phyloP scores from a whole-genome alignment of 2,888 invertebrate species.

The Tetragnatha montana region DNA sequence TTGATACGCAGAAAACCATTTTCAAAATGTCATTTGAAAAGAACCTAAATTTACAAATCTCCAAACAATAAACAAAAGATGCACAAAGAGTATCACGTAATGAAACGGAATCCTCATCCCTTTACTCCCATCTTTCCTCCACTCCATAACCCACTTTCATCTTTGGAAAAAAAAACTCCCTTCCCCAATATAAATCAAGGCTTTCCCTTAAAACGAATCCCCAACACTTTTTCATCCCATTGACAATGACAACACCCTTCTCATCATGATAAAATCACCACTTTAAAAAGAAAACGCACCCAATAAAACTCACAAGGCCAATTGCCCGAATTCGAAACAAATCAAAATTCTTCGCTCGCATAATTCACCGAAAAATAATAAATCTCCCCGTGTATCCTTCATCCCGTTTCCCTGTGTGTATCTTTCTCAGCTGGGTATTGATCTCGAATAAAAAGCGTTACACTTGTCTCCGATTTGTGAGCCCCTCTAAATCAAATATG shows the following conservation, averaged over 20 bases:
- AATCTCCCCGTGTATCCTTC: neutral
- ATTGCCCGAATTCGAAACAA: neutral
- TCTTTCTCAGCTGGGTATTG: neutral
- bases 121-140: too few relatives aligned
- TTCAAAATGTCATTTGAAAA: too few relatives aligned
- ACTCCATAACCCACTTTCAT: neutral
- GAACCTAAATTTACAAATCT: too few relatives aligned
- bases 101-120: too few relatives aligned
- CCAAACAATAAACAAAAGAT: too few relatives aligned
- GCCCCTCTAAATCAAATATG: neutral
- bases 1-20: too few relatives aligned
- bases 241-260: neutral
- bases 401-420: too few relatives aligned
- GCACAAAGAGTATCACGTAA: too few relatives aligned
- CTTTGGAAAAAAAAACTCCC: neutral
- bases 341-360: neutral
- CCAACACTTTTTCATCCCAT: neutral
- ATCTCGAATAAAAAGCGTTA: neutral
- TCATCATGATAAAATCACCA: neutral
- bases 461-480: neutral
- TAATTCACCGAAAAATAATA: conserved; percentile 1
- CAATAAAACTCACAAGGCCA: neutral
- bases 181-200: neutral
- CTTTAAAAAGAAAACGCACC: neutral
- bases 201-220: neutral